A percentile compares a stretch with the other conserved stretches of the same genome.
Evolutionary conservation across 2,888 invertebrate genomes (phyloP).

Genomic region (Augochlorella aurata): DNA sequence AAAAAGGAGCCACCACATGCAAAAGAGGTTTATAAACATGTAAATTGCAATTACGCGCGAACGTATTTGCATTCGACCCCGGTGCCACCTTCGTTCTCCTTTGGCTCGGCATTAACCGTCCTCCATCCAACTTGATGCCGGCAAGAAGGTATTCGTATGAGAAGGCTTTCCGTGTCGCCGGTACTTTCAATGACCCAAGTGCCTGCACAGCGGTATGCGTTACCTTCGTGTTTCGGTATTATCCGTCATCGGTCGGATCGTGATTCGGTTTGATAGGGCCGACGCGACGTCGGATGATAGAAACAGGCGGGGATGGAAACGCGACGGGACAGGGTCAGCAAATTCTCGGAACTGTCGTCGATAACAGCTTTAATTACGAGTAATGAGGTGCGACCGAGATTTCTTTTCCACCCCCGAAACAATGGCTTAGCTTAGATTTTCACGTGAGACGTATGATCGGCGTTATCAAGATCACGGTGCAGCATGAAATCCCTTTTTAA

Average conservation of each 20-base stretch:
- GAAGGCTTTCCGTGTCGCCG: conserved; percentile 43
- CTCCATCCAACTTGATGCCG: conserved; percentile 8
- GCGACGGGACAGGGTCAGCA: background rate
- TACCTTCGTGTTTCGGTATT: conserved; percentile 39
- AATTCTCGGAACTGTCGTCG: conserved; percentile 15
- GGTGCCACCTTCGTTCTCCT: conserved; percentile 36
- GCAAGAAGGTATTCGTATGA: conserved; percentile 29
- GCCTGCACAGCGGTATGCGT: conserved; percentile 23
- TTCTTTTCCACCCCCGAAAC: background rate
- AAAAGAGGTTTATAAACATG: conserved; percentile 62
- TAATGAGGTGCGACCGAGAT: background rate
- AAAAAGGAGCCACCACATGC: conserved; percentile 43
- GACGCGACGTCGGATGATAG: conserved; percentile 12
- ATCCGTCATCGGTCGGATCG: conserved; percentile 36
- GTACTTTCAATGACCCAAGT: conserved; percentile 28
- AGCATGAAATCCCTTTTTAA: background rate
- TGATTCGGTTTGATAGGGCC: conserved; percentile 27
- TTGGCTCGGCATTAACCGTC: conserved; percentile 26
- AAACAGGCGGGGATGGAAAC: background rate
- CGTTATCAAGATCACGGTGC: background rate
- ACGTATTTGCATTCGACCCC: conserved; percentile 60
- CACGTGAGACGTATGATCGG: background rate
- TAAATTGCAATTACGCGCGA: conserved; percentile 60
- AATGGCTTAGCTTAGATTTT: background rate
- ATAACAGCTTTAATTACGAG: conserved; percentile 33